Conservation (phyloP, 2,888 invertebrate genomes). For the Podotricha telesiphe region DNA sequence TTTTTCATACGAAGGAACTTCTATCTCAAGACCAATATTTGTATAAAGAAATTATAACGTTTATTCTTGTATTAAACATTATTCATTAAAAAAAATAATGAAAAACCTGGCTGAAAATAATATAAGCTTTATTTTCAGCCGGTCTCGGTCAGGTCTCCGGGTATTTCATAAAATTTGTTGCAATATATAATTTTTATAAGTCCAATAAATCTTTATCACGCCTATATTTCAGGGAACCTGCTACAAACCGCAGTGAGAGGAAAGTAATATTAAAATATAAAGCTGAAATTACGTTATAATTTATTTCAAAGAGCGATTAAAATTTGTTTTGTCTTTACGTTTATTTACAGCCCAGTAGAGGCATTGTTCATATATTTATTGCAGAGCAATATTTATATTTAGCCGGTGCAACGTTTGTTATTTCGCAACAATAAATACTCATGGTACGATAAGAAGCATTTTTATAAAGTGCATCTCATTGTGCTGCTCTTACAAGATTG, state of each 20-base stretch:
- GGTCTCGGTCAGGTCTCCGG: conserved; percentile 4
- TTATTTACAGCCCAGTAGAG: conserved; percentile 1
- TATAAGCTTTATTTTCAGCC: conserved; percentile 2
- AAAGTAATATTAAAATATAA: conserved; percentile 25
- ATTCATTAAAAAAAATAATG: too few relatives aligned
- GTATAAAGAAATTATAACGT: neutral
- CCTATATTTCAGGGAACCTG: conserved; percentile 33
- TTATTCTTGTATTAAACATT: too few relatives aligned
- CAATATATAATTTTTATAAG: conserved; percentile 42
- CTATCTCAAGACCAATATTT: neutral
- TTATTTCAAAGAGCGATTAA: conserved; percentile 30
- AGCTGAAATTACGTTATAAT: conserved; percentile 33
- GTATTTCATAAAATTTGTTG: conserved; percentile 27
- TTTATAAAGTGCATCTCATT: neutral
- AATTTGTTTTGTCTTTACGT: conserved; percentile 5
- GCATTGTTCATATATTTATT: conserved; percentile 11
- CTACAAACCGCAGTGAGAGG: conserved; percentile 34
- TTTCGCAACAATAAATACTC: neutral
- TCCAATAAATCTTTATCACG: conserved; percentile 41
- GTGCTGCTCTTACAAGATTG: neutral
- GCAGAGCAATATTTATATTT: conserved; percentile 13
- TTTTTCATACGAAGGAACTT: neutral
- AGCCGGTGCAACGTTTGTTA: neutral
- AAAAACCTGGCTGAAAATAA: too few relatives aligned
- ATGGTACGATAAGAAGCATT: conserved; percentile 2